Conservation (phyloP, 2,113 vertebrate species). For the Varanus salvator region DNA sequence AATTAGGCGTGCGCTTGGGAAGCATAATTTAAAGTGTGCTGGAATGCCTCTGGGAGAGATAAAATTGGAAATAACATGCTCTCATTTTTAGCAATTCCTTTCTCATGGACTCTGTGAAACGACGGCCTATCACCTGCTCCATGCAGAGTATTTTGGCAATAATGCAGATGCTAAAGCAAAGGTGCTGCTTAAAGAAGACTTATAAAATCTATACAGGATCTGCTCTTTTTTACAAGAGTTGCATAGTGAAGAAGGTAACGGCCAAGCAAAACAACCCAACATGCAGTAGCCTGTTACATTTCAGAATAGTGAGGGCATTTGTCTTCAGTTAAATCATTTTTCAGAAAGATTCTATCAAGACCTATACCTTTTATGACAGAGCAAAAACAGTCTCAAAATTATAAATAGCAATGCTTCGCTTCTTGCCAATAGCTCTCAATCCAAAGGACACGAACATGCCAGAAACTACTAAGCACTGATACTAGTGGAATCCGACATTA, state of each 20-base stretch:
- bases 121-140: constrained; percentile 59
- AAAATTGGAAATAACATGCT: constrained; percentile 53
- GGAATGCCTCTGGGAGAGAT: constrained; percentile 32
- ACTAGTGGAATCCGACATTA: neutral
- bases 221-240: neutral
- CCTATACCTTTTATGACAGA: neutral
- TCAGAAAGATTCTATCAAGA: neutral
- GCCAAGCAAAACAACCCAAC: neutral
- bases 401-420: neutral
- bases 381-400: neutral
- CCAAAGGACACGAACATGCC: neutral
- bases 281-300: neutral
- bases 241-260: constrained; percentile 21
- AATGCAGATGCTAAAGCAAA: constrained; percentile 31
- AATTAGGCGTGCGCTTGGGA: constrained; percentile 51
- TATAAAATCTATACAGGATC: constrained; percentile 3
- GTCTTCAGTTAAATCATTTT: neutral
- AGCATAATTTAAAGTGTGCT: constrained; percentile 46
- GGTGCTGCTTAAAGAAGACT: neutral
- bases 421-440: neutral
- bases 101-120: constrained; percentile 50
- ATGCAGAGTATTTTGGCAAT: constrained; percentile 34
- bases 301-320: constrained; percentile 8
- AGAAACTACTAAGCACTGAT: neutral
- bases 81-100: constrained; percentile 56